Conservation (phyloP, 2,888 invertebrate genomes). For the Embidobia sp. region DNA sequence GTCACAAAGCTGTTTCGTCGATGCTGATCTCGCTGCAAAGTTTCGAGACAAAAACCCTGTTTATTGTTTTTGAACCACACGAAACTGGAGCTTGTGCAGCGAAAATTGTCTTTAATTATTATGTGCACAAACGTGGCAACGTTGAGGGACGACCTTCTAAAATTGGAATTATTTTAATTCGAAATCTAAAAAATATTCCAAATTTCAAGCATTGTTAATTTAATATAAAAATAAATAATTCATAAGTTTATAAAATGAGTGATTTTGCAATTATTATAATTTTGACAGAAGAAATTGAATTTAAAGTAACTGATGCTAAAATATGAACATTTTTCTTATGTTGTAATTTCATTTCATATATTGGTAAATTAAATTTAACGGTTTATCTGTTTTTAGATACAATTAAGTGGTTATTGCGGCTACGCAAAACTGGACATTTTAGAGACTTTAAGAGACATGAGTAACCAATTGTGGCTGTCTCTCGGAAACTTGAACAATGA, state of each 20-base stretch:
- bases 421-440: slow-evolving; percentile 82
- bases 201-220: too few species aligned
- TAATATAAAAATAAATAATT: too few species aligned
- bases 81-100: slow-evolving; percentile 83
- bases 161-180: slow-evolving; percentile 67
- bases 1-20: slow-evolving; percentile 72
- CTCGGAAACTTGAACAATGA: slow-evolving; percentile 83
- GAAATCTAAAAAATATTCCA: too few species aligned
- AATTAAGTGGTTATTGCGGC: slow-evolving; percentile 85
- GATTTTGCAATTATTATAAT: too few species aligned
- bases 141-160: slow-evolving; percentile 67
- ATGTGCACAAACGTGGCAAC: slow-evolving; percentile 72
- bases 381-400: slow-evolving; percentile 71
- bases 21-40: slow-evolving; percentile 82
- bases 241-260: too few species aligned
- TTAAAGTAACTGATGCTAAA: too few species aligned
- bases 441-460: slow-evolving; percentile 83
- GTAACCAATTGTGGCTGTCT: slow-evolving; percentile 84
- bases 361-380: too few species aligned
- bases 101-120: slow-evolving; percentile 83
- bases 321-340: too few species aligned
- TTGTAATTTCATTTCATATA: too few species aligned
- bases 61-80: slow-evolving; percentile 83
- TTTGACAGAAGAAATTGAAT: too few species aligned
- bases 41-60: slow-evolving; percentile 83